A percentile compares a stretch with the other conserved stretches of the same genome.
Conservation (phyloP, 2,113 vertebrate species). For the Brachyhypopomus gauderio region DNA sequence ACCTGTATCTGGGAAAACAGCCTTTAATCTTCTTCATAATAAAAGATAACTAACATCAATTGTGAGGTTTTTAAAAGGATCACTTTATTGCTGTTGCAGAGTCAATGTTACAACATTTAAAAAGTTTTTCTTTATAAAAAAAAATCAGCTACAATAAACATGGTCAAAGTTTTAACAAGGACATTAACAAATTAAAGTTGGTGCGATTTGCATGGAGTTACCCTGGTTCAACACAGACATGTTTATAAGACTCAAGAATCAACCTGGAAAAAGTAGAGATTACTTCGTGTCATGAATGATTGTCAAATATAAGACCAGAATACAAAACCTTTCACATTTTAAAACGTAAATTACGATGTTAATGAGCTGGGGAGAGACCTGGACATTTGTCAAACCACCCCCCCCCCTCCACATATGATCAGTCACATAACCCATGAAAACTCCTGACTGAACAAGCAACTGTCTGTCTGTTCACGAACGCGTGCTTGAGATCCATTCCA, state of each 20-base stretch:
- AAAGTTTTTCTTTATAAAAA: constrained; percentile 80
- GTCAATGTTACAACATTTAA: constrained; percentile 84
- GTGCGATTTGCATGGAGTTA: constrained; percentile 74
- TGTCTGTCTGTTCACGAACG: constrained; percentile 8
- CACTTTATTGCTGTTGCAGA: constrained; percentile 94
- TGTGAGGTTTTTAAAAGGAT: constrained; percentile 66
- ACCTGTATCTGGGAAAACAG: neutral
- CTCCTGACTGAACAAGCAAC: constrained; percentile 17
- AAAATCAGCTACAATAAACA: constrained; percentile 76
- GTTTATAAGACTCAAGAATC: constrained; percentile 68
- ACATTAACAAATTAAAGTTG: constrained; percentile 74
- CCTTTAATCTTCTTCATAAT: neutral
- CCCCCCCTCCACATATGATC: neutral
- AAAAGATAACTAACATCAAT: neutral
- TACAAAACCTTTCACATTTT: constrained; percentile 47
- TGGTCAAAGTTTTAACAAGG: constrained; percentile 75
- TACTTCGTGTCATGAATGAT: constrained; percentile 31
- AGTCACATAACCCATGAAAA: constrained; percentile 14
- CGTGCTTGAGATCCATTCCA: constrained; percentile 15
- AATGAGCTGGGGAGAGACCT: constrained; percentile 15
- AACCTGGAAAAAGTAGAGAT: constrained; percentile 65
- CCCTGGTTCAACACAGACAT: constrained; percentile 67
- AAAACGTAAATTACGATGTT: constrained; percentile 31
- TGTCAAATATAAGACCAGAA: constrained; percentile 61
- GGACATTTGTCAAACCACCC: constrained; percentile 2